A percentile compares a stretch with the other conserved stretches of the same genome.
phyloP scores from a whole-genome alignment of 2,888 invertebrate species.

The Tricholauxania praeusta region DNA sequence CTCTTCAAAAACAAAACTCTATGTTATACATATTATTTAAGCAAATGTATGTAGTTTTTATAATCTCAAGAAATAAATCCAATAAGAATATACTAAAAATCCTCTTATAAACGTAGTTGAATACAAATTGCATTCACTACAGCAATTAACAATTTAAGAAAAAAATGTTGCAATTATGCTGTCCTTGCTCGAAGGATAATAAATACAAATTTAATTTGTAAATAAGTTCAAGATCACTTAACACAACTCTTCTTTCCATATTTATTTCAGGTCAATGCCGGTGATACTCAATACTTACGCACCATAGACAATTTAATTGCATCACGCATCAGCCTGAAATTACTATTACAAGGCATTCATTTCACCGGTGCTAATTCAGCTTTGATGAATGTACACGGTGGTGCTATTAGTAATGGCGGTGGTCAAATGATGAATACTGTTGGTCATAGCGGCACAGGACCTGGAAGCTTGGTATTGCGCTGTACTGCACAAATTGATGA shows the following conservation, averaged over 20 bases:
- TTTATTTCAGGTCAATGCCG: slow-evolving; percentile 59
- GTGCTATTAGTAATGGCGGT: slow-evolving; percentile 31
- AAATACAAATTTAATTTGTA: no score
- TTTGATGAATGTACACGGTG: slow-evolving; percentile 50
- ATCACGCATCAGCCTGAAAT: slow-evolving; percentile 63
- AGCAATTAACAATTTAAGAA: no score
- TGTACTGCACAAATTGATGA: slow-evolving; percentile 79
- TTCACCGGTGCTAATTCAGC: slow-evolving; percentile 61
- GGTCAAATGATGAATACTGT: slow-evolving; percentile 54
- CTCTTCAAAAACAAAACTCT: no score
- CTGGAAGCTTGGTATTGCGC: slow-evolving; percentile 76
- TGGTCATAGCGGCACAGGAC: slow-evolving; percentile 50
- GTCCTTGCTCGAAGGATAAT: no score
- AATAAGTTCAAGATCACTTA: not conserved
- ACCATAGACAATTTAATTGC: slow-evolving; percentile 66
- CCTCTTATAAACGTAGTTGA: no score
- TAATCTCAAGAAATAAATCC: no score
- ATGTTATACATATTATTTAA: no score
- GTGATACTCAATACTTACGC: slow-evolving; percentile 64
- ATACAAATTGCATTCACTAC: no score
- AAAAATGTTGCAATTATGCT: no score
- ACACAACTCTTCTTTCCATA: not conserved
- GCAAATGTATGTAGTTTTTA: no score
- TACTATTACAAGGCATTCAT: slow-evolving; percentile 66
- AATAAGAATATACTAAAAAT: no score